phyloP scores from a whole-genome alignment of 2,113 vertebrate genomes.

The Clarias magur region DNA sequence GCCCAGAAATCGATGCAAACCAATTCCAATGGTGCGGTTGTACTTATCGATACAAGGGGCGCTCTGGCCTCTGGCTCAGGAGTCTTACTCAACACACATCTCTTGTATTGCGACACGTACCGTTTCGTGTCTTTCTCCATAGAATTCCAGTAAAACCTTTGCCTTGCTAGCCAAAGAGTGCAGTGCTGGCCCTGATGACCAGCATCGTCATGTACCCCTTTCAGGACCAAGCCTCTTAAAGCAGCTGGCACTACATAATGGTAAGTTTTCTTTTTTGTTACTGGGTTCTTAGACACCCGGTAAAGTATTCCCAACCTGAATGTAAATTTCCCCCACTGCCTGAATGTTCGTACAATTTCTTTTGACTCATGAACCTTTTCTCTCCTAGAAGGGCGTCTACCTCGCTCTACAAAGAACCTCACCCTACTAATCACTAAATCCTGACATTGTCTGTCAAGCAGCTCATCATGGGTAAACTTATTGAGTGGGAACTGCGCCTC shows the following conservation, averaged over 20 bases:
- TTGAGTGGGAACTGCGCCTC: too few species aligned
- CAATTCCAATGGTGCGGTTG: constrained; percentile 33
- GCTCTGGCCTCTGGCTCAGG: constrained; percentile 28
- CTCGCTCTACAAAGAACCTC: too few species aligned
- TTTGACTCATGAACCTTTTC: too few species aligned
- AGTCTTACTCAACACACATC: constrained; percentile 24
- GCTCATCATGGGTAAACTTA: too few species aligned
- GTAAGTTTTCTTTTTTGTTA: constrained; percentile 4
- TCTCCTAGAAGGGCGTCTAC: too few species aligned
- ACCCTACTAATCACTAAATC: too few species aligned
- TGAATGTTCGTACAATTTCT: too few species aligned
- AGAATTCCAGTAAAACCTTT: constrained; percentile 29
- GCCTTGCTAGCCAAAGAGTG: constrained; percentile 18
- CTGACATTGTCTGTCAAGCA: too few species aligned
- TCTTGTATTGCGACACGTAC: background rate
- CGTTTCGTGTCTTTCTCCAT: constrained; percentile 3
- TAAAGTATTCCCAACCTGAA: too few species aligned
- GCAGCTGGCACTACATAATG: constrained; percentile 19
- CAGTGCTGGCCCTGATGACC: constrained; percentile 48
- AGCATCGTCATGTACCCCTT: constrained; percentile 31
- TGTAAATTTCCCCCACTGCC: too few species aligned
- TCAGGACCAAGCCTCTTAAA: background rate
- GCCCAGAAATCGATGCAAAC: constrained; percentile 43
- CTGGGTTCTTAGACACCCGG: too few species aligned
- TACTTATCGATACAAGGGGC: constrained; percentile 36